Evolutionary conservation across 2,888 invertebrate genomes (phyloP), one percentile per base, ranked within the genome.

Genomic region (Congeria kusceri): DNA sequence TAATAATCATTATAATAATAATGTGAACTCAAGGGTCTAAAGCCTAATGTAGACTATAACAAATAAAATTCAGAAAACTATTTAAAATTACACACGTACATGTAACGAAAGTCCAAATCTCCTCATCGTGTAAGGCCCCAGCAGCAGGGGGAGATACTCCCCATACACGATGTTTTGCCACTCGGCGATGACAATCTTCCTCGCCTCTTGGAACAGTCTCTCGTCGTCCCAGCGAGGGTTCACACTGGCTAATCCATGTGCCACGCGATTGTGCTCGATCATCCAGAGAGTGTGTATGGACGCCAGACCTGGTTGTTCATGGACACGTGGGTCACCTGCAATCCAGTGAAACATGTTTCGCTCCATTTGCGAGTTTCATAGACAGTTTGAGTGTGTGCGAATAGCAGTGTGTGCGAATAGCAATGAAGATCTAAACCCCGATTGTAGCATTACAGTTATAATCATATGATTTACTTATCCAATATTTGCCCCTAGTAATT

Each of bases 151-250:
- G 49, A 91, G 83, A 79, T 84, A 91, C 63, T 91, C 90, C 20
- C 85, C 84, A 73, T 85, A 90, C 23, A 85, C 86, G 68, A 91
- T 86, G 61, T 89, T 86, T 77, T 91, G 91, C 65, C 87, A 72
- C 61, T 86, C 62, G 20, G 87, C 93, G 5, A 83, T 84, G 13
- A 91, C 68, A 27, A 92, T 91, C 86, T 95, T 95, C 73, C 97
- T 94, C 0, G 96, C 91, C 94, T 98, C 98, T 91, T 97, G 96
- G 75, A 74, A 87, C 20, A 83, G 56, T 44, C n/a, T 69, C 47
- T 86, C 86, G 32, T 80, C 84, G 4, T 57, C 32, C 73, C 73
- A 73, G 25, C 29, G 44, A 0, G 76, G 69, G 64, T 78, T 82
- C 15, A 80, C 25, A 4, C 20, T 25, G 1, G 61, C 49, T 23